Evolutionary conservation across 2,797 vertebrate species (phyloP).

Genomic region (Ptychobarbus kaznakovi): DNA sequence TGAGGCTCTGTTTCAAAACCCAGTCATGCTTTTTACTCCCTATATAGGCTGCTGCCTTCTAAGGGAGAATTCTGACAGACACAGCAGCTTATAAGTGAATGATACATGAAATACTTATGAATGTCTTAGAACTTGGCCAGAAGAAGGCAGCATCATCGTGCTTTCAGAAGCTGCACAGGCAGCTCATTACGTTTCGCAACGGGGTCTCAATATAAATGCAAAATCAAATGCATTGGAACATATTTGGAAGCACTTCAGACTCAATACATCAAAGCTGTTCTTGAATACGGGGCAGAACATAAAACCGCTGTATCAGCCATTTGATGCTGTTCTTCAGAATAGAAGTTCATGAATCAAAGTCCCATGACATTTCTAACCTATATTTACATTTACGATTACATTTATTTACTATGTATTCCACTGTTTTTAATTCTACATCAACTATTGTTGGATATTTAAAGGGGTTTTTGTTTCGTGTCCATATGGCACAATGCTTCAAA

Average conservation of each 20-base stretch:
- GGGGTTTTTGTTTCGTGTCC: neutral
- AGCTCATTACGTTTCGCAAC: neutral
- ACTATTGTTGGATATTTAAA: neutral
- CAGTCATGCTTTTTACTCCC: neutral
- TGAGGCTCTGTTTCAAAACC: neutral
- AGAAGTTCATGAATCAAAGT: neutral
- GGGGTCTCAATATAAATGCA: conserved; percentile 2
- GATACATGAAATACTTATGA: neutral
- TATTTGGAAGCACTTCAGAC: conserved; percentile 23
- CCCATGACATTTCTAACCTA: neutral
- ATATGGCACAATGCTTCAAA: neutral
- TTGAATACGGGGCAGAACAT: neutral
- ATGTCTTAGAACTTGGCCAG: neutral
- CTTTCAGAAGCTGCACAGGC: neutral
- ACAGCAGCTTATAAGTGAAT: neutral
- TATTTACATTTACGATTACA: neutral
- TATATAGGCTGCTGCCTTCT: neutral
- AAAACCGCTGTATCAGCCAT: neutral
- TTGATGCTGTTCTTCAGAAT: neutral
- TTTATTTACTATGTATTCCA: neutral
- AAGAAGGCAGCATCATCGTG: neutral
- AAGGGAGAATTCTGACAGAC: conserved; percentile 5
- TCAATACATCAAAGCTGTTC: conserved; percentile 14
- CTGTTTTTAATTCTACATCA: neutral
- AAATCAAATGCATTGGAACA: conserved; percentile 7